Evolutionary conservation across 2,113 vertebrate species (phyloP), one percentile per base, ranked within the genome.

Genomic region (Brachypodius melanocephalos): DNA sequence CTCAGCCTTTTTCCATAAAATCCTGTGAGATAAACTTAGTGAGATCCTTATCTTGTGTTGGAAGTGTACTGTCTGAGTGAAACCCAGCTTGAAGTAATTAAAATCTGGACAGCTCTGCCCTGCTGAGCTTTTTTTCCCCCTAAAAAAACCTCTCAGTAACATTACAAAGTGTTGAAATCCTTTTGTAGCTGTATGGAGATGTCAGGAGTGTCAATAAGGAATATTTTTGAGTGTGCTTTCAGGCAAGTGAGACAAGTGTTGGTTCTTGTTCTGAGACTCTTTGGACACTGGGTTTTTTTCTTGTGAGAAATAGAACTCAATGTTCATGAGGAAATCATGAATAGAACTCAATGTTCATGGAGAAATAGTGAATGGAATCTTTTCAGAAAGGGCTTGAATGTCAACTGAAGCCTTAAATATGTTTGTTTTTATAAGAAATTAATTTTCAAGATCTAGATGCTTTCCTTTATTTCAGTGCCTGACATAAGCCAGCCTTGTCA

Each of bases 331-430:
- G 49, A 68, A 52, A 38, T 7, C 10, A 31, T 62, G 46, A 68
- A 46, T 3, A 40, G 59, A 61, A 29, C 21, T 55, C 15, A 17
- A 0, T 46, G 5, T 45, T 75, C 1, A 0, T 43, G 31, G 12
- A 8, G 49, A 68, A 52, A 38, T 7, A 12, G n/a, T 62, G 46
- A 68, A 46, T 3, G 36, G 59, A 61, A 5, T 63, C 20, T 69
- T 54, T 74, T 63, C 24, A 78, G 65, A 87, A 48, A 48, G 57
- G 16, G 20, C 16, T 29, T 71, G 34, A 54, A 52, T 34, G 40
- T 34, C 16, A 54, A 1, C 26, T 54, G n/a, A 74, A 83, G 38
- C 76, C 28, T 71, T 29, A 54, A 29, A 14, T 49, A 5, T 17
- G 7, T 69, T 63, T 69, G 12, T 51, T 40, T 16, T 25, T 58